These are phyloP conservation scores for Halictus rubicundus DNA, from an alignment of 1,140 invertebrate species.

Conservation along the genomic window DNA sequence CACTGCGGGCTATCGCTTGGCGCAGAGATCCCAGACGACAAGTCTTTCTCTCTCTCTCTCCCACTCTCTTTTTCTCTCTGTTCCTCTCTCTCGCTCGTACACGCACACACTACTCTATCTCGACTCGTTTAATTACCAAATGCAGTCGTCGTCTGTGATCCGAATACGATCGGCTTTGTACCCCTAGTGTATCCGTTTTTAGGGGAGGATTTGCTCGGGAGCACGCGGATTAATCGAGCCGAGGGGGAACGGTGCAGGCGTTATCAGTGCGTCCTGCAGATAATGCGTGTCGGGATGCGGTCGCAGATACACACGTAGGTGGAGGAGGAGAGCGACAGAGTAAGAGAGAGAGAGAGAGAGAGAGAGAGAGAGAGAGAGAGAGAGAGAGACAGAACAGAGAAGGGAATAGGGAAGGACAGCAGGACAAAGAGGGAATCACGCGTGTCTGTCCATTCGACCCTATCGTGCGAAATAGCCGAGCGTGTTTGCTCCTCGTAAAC, in stretches of 20 bases:
- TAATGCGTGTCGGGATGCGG: slow-evolving; percentile 64
- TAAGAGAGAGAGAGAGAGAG: background rate
- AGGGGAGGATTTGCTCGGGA: slow-evolving; percentile 57
- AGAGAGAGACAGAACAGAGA: slow-evolving; percentile 8
- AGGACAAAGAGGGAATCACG: slow-evolving; percentile 29
- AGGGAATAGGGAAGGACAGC: background rate
- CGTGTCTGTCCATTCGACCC: slow-evolving; percentile 53
- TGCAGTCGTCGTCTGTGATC: slow-evolving; percentile 52
- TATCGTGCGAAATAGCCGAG: slow-evolving; percentile 53
- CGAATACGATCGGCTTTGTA: slow-evolving; percentile 27
- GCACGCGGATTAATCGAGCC: slow-evolving; percentile 58
- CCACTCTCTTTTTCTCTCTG: no score
- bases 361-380: slow-evolving; percentile 6
- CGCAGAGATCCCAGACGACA: slow-evolving; percentile 2
- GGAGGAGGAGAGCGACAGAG: background rate
- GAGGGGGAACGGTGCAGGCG: slow-evolving; percentile 37
- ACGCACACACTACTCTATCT: background rate
- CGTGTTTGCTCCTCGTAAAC: slow-evolving; percentile 67
- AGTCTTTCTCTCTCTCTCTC: background rate
- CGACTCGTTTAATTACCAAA: slow-evolving; percentile 62
- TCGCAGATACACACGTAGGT: slow-evolving; percentile 30
- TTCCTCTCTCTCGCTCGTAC: no score
- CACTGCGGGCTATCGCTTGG: slow-evolving; percentile 23
- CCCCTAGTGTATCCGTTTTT: slow-evolving; percentile 55
- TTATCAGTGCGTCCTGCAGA: slow-evolving; percentile 62